Evolutionary conservation across 2,888 invertebrate genomes (phyloP).

Genomic region (Hedychridium roseum): DNA sequence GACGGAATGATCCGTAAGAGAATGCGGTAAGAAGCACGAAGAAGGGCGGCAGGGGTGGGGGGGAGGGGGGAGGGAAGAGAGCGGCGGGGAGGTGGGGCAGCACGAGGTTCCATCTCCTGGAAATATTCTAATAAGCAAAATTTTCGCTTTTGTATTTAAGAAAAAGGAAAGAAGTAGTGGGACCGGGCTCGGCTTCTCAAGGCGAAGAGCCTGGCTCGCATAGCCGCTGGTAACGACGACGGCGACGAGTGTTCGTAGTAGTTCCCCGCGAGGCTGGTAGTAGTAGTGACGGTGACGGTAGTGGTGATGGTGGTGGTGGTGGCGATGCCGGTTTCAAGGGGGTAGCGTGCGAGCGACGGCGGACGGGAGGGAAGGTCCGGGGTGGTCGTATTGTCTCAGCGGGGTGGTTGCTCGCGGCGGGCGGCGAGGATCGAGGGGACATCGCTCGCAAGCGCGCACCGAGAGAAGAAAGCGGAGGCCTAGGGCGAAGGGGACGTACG

Average conservation of each 20-base stretch:
- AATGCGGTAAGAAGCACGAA: too few species aligned
- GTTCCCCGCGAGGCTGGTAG: slow-evolving; percentile 5
- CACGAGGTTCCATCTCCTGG: slow-evolving; percentile 46
- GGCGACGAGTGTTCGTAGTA: not conserved
- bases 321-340: slow-evolving; percentile 52
- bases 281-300: slow-evolving; percentile 17
- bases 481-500: slow-evolving; percentile 14
- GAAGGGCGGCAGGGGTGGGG: not conserved
- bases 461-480: slow-evolving; percentile 4
- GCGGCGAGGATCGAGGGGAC: slow-evolving; percentile 40
- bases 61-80: not conserved
- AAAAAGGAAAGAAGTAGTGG: slow-evolving; percentile 54
- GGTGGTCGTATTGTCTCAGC: slow-evolving; percentile 57
- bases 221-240: not conserved
- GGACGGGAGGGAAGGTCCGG: slow-evolving; percentile 24
- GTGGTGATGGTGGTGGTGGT: slow-evolving; percentile 37
- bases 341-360: slow-evolving; percentile 29
- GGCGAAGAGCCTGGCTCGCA: not conserved
- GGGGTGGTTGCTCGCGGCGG: slow-evolving; percentile 54
- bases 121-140: slow-evolving; percentile 62
- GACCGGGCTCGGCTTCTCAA: not conserved
- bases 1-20: slow-evolving; percentile 3
- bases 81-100: slow-evolving; percentile 17
- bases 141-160: slow-evolving; percentile 61
- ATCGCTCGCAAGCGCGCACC: slow-evolving; percentile 27